These are phyloP conservation scores for Phenganax subtilis DNA, from an alignment of 92 coral and sea anemone species.

Conservation along the genomic window DNA sequence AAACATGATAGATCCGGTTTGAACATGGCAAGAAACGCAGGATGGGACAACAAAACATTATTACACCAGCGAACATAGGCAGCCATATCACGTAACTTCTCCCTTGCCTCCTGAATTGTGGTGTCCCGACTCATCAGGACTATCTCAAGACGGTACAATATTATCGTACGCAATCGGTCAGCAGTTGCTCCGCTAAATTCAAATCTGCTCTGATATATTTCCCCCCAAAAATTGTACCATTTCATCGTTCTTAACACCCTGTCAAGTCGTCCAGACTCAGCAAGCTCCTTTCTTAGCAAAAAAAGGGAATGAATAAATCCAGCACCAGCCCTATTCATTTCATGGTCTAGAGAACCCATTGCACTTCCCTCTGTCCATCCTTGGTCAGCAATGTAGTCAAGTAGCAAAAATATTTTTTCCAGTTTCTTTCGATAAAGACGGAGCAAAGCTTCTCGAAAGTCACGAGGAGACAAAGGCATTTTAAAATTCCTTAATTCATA, in stretches of 20 bases:
- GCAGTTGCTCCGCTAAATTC: constrained; percentile 68
- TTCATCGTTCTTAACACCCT: constrained; percentile 44
- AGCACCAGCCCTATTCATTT: constrained; percentile 55
- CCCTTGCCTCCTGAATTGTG: constrained; percentile 34
- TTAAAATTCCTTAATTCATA: neutral
- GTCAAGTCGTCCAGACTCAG: constrained; percentile 25
- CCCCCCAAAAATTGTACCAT: constrained; percentile 71
- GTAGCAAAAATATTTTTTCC: constrained; percentile 3
- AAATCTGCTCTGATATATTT: constrained; percentile 56
- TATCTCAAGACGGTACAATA: constrained; percentile 53
- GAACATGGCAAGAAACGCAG: constrained; percentile 50
- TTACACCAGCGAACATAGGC: constrained; percentile 59
- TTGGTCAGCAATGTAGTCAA: constrained; percentile 40
- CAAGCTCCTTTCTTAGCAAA: constrained; percentile 44
- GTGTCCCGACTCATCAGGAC: constrained; percentile 52
- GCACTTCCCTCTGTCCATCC: constrained; percentile 74
- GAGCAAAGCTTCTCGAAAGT: neutral
- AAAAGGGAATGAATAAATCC: constrained; percentile 61
- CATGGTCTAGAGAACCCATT: constrained; percentile 61
- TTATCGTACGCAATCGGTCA: constrained; percentile 62
- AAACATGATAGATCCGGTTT: constrained; percentile 75
- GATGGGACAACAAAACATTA: constrained; percentile 55
- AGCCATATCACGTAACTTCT: constrained; percentile 52
- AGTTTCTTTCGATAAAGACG: constrained; percentile 5
- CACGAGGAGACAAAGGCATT: neutral